phyloP scores from a whole-genome alignment of 2,797 vertebrate species.

The Sebastes minor region DNA sequence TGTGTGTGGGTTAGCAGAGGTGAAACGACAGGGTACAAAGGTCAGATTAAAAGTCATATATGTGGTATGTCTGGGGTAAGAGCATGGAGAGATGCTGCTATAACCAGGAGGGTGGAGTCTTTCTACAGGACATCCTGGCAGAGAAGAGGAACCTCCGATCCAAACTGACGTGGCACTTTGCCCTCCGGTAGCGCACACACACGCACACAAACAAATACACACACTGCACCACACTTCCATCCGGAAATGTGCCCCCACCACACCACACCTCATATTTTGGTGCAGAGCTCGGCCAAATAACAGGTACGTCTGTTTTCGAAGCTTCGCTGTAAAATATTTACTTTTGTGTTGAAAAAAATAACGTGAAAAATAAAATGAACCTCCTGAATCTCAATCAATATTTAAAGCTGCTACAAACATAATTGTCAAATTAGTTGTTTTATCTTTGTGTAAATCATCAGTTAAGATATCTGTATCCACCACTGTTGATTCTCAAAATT shows the following conservation, averaged over 20 bases:
- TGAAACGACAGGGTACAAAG: background rate
- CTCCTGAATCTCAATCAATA: background rate
- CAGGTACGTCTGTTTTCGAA: background rate
- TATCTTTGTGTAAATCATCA: background rate
- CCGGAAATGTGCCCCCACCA: background rate
- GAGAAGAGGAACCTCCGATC: background rate
- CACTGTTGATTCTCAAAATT: background rate
- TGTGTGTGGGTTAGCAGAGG: background rate
- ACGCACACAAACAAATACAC: background rate
- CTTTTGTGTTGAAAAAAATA: background rate
- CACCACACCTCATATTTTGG: background rate
- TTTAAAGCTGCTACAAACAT: background rate
- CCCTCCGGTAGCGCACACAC: background rate
- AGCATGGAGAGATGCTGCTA: background rate
- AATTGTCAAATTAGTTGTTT: background rate
- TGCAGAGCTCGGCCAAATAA: background rate
- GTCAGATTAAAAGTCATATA: background rate
- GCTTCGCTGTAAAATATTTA: background rate
- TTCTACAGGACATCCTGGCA: constrained; percentile 11
- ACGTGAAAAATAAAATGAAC: background rate
- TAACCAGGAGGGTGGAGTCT: constrained; percentile 8
- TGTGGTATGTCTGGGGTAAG: background rate
- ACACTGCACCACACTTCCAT: background rate
- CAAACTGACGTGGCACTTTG: constrained; percentile 15
- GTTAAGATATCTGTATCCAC: background rate